Evolutionary conservation across 2,888 invertebrate genomes (phyloP).

Genomic region (Rugalucina vietnamica): DNA sequence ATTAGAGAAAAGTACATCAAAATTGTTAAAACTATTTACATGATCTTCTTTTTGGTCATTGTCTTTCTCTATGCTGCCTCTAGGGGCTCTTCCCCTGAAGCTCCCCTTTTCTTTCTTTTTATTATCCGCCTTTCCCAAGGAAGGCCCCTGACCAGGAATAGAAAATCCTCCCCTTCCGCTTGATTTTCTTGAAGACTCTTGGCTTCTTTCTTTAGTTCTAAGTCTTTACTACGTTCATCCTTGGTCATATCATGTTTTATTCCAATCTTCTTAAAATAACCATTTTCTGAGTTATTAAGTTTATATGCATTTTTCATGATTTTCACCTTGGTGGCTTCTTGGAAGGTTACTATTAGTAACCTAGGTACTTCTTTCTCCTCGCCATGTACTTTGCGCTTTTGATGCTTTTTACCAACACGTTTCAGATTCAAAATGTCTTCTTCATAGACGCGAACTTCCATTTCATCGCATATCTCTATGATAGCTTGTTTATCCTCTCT

Average conservation of each 20-base stretch:
- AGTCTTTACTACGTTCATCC: background rate
- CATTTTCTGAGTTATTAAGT: background rate
- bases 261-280: too few relatives aligned
- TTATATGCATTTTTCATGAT: background rate
- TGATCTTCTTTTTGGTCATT: background rate
- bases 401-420: background rate
- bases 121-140: background rate
- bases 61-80: background rate
- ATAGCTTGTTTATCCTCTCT: background rate
- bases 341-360: background rate
- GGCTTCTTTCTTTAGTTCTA: background rate
- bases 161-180: background rate
- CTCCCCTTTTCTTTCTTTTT: background rate
- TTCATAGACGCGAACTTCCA: background rate
- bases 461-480: background rate
- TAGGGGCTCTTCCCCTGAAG: background rate
- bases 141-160: background rate
- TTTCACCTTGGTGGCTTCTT: background rate
- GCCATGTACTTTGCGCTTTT: background rate
- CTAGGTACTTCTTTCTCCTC: background rate
- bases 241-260: background rate
- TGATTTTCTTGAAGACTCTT: too few relatives aligned
- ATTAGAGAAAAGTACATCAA: constrained; percentile 3
- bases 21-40: constrained; percentile 8
- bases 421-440: background rate